A percentile compares a stretch with the other conserved stretches of the same genome.
phyloP scores from a whole-genome alignment of 2,888 invertebrate genomes.

The Electrophaes corylata region DNA sequence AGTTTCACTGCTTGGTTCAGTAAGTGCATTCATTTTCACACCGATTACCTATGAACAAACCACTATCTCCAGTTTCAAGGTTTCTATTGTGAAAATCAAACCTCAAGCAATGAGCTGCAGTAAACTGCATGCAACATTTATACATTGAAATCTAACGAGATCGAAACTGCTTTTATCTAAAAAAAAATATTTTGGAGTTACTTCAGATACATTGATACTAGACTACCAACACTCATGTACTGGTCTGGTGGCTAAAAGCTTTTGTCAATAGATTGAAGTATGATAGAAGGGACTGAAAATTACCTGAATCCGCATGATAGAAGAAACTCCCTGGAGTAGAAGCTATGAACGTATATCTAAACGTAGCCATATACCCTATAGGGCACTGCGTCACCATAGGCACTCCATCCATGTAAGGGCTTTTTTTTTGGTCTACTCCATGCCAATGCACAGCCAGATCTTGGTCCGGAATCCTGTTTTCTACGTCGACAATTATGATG shows the following conservation, averaged over 20 bases:
- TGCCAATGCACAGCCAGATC: conserved; percentile 91
- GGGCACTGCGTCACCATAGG: conserved; percentile 92
- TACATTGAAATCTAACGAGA: too few relatives aligned
- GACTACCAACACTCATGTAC: too few relatives aligned
- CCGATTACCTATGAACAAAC: background rate
- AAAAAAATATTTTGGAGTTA: too few relatives aligned
- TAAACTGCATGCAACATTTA: background rate
- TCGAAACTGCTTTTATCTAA: background rate
- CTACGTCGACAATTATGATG: conserved; percentile 88
- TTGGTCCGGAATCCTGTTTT: conserved; percentile 87
- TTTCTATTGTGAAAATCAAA: conserved; percentile 3
- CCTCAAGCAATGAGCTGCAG: background rate
- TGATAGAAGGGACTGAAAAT: background rate
- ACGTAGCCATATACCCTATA: conserved; percentile 86
- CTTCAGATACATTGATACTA: too few relatives aligned
- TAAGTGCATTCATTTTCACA: background rate
- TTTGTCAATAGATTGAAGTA: background rate
- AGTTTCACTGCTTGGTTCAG: background rate
- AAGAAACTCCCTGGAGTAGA: conserved; percentile 88
- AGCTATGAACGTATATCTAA: conserved; percentile 89
- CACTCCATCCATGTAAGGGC: conserved; percentile 90
- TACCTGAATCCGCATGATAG: conserved; percentile 88
- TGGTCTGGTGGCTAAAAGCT: too few relatives aligned
- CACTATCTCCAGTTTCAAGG: background rate
- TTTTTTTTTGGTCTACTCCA: conserved; percentile 85